These are phyloP conservation scores for Ascaphus truei DNA, from an alignment of 2,113 vertebrate species.

Conservation along the genomic window DNA sequence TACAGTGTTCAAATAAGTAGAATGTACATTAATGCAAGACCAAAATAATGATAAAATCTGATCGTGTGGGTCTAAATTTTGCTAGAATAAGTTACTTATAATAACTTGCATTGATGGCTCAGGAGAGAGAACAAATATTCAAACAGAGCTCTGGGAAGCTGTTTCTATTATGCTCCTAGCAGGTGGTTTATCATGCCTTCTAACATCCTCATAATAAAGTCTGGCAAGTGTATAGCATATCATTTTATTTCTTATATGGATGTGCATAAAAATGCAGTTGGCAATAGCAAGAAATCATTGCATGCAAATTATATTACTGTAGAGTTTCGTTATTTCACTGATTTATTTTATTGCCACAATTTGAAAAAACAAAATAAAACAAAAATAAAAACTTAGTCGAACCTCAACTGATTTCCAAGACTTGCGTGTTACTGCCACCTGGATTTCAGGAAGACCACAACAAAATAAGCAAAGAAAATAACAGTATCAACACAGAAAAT, in stretches of 20 bases:
- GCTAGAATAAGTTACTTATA: slow-evolving; percentile 26
- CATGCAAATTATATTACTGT: slow-evolving; percentile 16
- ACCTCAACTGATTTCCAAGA: slow-evolving; percentile 53
- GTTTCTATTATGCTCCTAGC: slow-evolving; percentile 36
- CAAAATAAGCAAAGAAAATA: slow-evolving; percentile 39
- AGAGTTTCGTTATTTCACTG: background rate
- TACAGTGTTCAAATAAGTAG: background rate
- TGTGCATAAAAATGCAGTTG: slow-evolving; percentile 15
- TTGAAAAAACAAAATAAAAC: background rate
- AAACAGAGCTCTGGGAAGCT: slow-evolving; percentile 22
- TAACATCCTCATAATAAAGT: slow-evolving; percentile 33
- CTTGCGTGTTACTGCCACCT: slow-evolving; percentile 69
- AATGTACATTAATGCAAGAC: slow-evolving; percentile 12
- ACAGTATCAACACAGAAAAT: background rate
- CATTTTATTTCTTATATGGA: slow-evolving; percentile 30
- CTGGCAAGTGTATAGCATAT: slow-evolving; percentile 14
- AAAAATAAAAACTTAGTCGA: background rate
- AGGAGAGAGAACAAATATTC: slow-evolving; percentile 19
- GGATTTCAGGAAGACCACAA: slow-evolving; percentile 55
- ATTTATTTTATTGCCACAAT: background rate
- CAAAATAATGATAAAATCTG: slow-evolving; percentile 8
- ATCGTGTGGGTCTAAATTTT: slow-evolving; percentile 1
- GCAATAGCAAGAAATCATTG: slow-evolving; percentile 14
- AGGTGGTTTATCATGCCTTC: slow-evolving; percentile 35
- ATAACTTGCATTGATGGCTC: slow-evolving; percentile 32